Conservation (phyloP, 2,888 invertebrate genomes). For the Lepeophtheirus nordmannii region DNA sequence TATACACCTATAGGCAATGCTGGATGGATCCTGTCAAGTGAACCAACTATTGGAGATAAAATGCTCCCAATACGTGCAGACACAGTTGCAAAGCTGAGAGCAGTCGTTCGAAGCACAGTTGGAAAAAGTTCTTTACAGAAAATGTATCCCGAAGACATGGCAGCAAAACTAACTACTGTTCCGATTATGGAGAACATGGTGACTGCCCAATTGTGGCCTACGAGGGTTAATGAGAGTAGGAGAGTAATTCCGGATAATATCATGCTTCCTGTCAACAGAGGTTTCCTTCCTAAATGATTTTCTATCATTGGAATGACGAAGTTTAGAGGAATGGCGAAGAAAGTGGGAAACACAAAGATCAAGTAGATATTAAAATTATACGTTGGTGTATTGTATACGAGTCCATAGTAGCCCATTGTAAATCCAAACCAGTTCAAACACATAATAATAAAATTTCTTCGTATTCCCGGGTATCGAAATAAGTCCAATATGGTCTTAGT, state of each 20-base stretch:
- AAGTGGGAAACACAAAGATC: constrained; percentile 9
- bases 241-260: background rate
- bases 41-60: constrained; percentile 10
- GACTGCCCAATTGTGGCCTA: background rate
- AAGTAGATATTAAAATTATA: constrained; percentile 15
- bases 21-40: background rate
- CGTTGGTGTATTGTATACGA: constrained; percentile 15
- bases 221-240: background rate
- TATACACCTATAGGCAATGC: constrained; percentile 9
- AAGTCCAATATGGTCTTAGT: background rate
- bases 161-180: background rate
- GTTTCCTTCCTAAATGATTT: constrained; percentile 13
- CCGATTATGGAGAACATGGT: background rate
- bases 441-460: background rate
- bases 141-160: constrained; percentile 2
- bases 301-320: constrained; percentile 4
- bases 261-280: background rate
- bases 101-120: constrained; percentile 5
- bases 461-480: background rate
- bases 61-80: background rate
- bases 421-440: constrained; percentile 3
- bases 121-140: constrained; percentile 18
- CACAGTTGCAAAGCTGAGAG: background rate
- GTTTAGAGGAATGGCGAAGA: constrained; percentile 1
- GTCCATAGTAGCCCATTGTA: constrained; percentile 11